Conservation (phyloP, 1,140 invertebrate genomes). For the Drosophila dunni region DNA sequence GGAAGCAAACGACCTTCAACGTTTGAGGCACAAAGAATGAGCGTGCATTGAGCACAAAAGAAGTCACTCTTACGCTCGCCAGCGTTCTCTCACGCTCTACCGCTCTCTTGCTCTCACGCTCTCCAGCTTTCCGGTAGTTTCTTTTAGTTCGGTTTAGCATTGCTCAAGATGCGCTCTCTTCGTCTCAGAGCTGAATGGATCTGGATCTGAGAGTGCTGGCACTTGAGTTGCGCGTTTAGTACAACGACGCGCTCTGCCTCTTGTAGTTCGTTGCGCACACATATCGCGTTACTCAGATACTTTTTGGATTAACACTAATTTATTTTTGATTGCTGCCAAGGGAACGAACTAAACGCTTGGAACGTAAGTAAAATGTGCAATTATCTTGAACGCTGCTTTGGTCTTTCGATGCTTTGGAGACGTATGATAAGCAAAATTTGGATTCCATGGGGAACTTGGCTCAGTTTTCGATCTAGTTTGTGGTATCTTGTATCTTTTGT, state of each 20-base stretch:
- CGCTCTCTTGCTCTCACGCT: slow-evolving; percentile 18
- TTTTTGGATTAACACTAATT: slow-evolving; percentile 72
- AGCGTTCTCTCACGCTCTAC: slow-evolving; percentile 21
- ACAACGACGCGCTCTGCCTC: slow-evolving; percentile 63
- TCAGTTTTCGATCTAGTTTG: slow-evolving; percentile 12
- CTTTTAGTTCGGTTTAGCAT: slow-evolving; percentile 3
- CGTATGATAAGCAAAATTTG: slow-evolving; percentile 24
- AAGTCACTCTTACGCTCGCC: slow-evolving; percentile 1
- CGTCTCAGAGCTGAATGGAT: slow-evolving; percentile 53
- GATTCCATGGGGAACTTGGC: slow-evolving; percentile 24
- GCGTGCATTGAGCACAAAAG: slow-evolving; percentile 25
- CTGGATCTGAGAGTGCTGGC: slow-evolving; percentile 15
- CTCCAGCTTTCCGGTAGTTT: slow-evolving; percentile 10
- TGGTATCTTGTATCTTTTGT: slow-evolving; percentile 6
- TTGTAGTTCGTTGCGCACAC: slow-evolving; percentile 59
- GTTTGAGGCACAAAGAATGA: slow-evolving; percentile 28
- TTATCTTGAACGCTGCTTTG: slow-evolving; percentile 48
- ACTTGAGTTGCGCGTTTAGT: slow-evolving; percentile 56
- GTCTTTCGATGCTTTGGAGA: slow-evolving; percentile 10
- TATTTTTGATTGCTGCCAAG: slow-evolving; percentile 68
- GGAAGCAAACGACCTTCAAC: slow-evolving; percentile 76
- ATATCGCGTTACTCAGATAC: slow-evolving; percentile 14
- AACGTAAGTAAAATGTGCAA: slow-evolving; percentile 64
- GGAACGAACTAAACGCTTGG: slow-evolving; percentile 35
- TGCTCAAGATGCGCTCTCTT: slow-evolving; percentile 36